Evolutionary conservation across 1,140 invertebrate species (phyloP), one percentile per base, ranked within the genome.

Genomic region (Agrilus planipennis): DNA sequence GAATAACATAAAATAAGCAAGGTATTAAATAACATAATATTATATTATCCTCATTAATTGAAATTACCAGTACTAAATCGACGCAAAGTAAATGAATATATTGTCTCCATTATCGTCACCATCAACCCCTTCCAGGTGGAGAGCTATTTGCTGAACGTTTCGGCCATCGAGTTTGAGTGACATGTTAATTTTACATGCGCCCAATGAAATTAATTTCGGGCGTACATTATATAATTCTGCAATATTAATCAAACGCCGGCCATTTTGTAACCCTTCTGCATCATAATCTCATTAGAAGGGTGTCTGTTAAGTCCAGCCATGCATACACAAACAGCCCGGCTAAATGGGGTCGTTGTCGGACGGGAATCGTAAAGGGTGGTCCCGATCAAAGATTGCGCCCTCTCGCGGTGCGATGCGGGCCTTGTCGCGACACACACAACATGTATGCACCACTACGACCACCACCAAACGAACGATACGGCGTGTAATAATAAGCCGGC

Each of bases 401-500:
- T 16, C 16, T 22, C 19, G 7, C 17, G 15, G 21, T 20, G 32
- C 31, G 30, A 45, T 44, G 27, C 27, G 39, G 23, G 29, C 45
- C 41, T 45, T 46, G 46, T 43, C 41, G 45, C 41, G 36, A 49
- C 40, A 44, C 35, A 41, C 43, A 28, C 28, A 28, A 34, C 40
- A 34, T 19, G 18, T 11, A 5, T 10, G 12, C 29, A 7, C 14
- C 17, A 5, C 28, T n/a, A 5, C 16, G 16, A 18, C 20, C 12
- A 3, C 5, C n/a, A 16, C 12, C 34, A 14, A 22, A 14, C 12
- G 3, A 34, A 5, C 12, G 5, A 6, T 18, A 11, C 15, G 11
- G 42, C 50, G 46, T 45, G 46, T 52, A 52, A 49, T 52, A 52
- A 52, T 52, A 52, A 52, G 39, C 34, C 41, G 22, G 42, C 42